Conservation (phyloP, 2,113 vertebrate species). For the Cynopterus brachyotis region DNA sequence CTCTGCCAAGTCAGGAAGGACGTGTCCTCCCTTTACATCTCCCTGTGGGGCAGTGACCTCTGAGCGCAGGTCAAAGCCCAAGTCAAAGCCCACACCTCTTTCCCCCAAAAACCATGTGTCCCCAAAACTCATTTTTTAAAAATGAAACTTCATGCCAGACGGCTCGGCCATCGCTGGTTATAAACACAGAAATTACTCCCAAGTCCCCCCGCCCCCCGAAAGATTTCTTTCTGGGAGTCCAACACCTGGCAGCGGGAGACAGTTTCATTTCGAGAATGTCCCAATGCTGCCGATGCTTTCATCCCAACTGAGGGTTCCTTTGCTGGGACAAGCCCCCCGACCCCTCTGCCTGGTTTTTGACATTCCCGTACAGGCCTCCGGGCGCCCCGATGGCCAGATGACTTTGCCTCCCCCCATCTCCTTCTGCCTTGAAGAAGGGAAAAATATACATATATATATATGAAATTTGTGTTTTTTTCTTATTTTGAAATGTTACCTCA, state of each 20-base stretch:
- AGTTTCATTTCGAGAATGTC: background rate
- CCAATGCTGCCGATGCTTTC: background rate
- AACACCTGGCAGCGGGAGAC: background rate
- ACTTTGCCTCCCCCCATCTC: no score
- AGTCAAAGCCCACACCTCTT: no score
- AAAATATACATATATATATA: no score
- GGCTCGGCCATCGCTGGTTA: background rate
- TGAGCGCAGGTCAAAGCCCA: no score
- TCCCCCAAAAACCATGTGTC: background rate
- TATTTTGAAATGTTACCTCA: no score
- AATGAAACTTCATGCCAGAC: background rate
- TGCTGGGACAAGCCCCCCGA: background rate
- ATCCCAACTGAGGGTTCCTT: background rate
- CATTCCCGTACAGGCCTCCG: background rate
- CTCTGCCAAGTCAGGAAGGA: background rate
- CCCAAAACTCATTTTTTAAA: background rate
- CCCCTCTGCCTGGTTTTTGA: background rate
- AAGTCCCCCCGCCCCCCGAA: background rate
- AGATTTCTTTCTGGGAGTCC: background rate
- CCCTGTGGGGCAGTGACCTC: no score
- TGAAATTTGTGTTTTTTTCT: no score
- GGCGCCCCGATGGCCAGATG: no score
- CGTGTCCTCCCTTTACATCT: background rate
- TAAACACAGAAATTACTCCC: background rate
- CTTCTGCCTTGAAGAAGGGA: no score